Conservation (phyloP, 53 echinoderm and acorn worm species). For the Echinarachnius parma region DNA sequence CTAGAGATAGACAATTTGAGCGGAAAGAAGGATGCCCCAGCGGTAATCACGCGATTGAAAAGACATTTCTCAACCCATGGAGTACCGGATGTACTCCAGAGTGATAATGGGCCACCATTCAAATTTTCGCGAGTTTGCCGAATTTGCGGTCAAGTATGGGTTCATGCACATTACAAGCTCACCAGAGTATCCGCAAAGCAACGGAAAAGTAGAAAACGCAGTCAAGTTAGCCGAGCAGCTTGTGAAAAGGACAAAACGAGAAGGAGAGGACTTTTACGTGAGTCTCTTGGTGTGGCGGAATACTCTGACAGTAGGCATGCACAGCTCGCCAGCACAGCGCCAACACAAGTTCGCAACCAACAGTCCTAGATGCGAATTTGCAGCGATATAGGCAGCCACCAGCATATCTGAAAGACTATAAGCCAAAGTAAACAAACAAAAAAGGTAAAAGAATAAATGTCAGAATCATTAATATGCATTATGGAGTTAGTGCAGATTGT, state of each 20-base stretch:
- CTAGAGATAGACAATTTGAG: constrained; percentile 55
- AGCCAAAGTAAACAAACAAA: too few relatives aligned
- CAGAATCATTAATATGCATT: too few relatives aligned
- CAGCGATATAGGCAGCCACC: too few relatives aligned
- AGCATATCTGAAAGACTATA: too few relatives aligned
- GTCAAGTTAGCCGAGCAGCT: constrained; percentile 27
- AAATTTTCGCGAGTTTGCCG: constrained; percentile 36
- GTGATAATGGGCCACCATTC: constrained; percentile 54
- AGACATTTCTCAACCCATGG: constrained; percentile 51
- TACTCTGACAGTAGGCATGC: constrained; percentile 20
- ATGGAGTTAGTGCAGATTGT: too few relatives aligned
- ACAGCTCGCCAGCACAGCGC: constrained; percentile 66
- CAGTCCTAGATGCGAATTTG: too few relatives aligned
- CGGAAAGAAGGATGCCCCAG: constrained; percentile 42
- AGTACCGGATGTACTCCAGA: constrained; percentile 35
- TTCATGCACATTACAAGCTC: constrained; percentile 52
- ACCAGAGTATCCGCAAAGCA: constrained; percentile 54
- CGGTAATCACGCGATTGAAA: constrained; percentile 46
- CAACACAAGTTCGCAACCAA: too few relatives aligned
- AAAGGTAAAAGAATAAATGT: too few relatives aligned
- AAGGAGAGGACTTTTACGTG: constrained; percentile 21
- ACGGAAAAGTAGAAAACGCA: constrained; percentile 50
- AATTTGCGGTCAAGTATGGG: constrained; percentile 40
- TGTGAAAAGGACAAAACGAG: constrained; percentile 48
- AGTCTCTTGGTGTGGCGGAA: constrained; percentile 39